Percentiles rank a stretch among this genome's conserved stretches.
phyloP scores from a whole-genome alignment of 2,888 invertebrate species.

The Folsomia manolachei region DNA sequence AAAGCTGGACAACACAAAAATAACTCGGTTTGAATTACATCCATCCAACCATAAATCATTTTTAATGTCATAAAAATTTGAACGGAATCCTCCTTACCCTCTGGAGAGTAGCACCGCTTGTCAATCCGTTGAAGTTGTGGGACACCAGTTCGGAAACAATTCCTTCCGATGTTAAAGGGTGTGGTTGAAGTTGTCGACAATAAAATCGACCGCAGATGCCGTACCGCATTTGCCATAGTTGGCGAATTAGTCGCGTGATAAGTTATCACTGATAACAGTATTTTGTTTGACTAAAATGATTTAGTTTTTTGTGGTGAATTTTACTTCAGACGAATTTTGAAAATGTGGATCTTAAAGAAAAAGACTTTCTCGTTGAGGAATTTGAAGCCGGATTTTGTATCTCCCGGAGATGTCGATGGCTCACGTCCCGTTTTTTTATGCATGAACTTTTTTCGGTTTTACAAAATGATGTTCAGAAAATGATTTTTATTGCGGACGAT shows the following conservation, averaged over 20 bases:
- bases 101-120: conserved; percentile 4
- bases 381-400: conserved; percentile 11
- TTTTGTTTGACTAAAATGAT: not conserved
- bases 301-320: not conserved
- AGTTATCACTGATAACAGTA: no score
- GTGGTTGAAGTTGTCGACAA: not conserved
- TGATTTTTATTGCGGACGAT: no score
- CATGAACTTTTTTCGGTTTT: conserved; percentile 12
- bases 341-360: not conserved
- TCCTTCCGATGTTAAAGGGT: not conserved
- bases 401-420: not conserved
- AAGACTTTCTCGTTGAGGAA: not conserved
- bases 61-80: not conserved
- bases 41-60: no score
- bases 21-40: no score
- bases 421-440: conserved; percentile 9
- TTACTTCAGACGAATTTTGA: conserved; percentile 7
- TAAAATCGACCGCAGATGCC: not conserved
- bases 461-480: not conserved
- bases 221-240: no score
- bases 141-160: not conserved
- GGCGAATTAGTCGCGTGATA: no score
- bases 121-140: not conserved
- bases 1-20: conserved; percentile 26
- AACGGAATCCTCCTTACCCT: not conserved